These are phyloP conservation scores for Umimayanthus chanpuru DNA, from an alignment of 92 coral and sea anemone species.

Conservation along the genomic window DNA sequence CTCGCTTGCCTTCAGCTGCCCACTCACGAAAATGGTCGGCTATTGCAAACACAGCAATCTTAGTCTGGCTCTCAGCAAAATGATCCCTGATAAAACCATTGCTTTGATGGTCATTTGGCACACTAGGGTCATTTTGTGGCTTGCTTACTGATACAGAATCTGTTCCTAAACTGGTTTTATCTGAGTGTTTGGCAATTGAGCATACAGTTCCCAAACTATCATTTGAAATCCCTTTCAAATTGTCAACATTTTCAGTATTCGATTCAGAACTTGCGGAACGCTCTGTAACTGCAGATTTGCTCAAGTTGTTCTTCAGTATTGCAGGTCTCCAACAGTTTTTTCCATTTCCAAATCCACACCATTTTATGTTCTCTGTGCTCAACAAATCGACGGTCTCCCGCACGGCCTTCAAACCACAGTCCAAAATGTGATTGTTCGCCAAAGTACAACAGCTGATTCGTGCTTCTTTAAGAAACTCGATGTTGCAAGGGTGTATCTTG, in stretches of 20 bases:
- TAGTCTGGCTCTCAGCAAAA: background rate
- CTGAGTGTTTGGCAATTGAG: background rate
- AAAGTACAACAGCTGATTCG: constrained; percentile 22
- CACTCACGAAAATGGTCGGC: constrained; percentile 48
- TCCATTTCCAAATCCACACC: constrained; percentile 41
- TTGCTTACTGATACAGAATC: background rate
- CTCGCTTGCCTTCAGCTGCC: constrained; percentile 41
- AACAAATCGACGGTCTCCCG: constrained; percentile 27
- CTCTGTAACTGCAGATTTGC: background rate
- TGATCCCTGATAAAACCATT: background rate
- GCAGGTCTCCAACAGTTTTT: constrained; percentile 40
- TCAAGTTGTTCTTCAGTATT: background rate
- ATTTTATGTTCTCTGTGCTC: constrained; percentile 35
- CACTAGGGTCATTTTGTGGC: background rate
- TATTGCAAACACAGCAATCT: constrained; percentile 40
- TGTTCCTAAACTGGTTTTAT: background rate
- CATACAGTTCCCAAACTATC: background rate
- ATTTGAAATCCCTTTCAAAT: background rate
- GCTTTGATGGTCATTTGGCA: background rate
- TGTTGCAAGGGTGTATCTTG: constrained; percentile 26
- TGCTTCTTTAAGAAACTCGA: constrained; percentile 33
- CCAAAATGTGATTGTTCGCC: constrained; percentile 36
- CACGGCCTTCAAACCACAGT: constrained; percentile 28
- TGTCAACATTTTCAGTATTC: background rate
- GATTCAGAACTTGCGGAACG: background rate